Evolutionary conservation across 2,888 invertebrate genomes (phyloP).

Genomic region (Pristionchus entomophagus): DNA sequence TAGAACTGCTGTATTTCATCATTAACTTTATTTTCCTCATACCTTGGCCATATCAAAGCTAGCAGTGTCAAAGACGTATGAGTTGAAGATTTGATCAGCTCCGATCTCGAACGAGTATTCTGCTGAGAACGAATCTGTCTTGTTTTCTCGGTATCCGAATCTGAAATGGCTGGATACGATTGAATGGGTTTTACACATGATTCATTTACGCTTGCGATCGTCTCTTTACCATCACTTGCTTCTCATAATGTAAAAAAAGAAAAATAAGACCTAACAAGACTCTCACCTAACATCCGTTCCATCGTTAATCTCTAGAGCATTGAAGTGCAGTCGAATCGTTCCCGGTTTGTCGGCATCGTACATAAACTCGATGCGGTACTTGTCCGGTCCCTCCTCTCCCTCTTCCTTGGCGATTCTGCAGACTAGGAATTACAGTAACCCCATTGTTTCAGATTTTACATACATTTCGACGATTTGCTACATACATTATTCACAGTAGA

Average conservation of each 20-base stretch:
- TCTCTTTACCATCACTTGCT: too few relatives aligned
- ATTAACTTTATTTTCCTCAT: too few relatives aligned
- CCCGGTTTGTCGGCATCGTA: slow-evolving; percentile 96
- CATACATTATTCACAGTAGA: too few relatives aligned
- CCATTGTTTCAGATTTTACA: too few relatives aligned
- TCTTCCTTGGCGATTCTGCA: slow-evolving; percentile 50
- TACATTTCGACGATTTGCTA: too few relatives aligned
- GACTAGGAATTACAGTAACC: neutral
- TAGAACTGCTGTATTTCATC: too few relatives aligned
- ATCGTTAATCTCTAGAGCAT: slow-evolving; percentile 91
- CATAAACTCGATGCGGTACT: slow-evolving; percentile 95
- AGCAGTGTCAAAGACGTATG: slow-evolving; percentile 91
- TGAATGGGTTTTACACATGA: neutral
- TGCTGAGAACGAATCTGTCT: slow-evolving; percentile 81
- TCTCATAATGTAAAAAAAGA: too few relatives aligned
- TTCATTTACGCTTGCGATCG: too few relatives aligned
- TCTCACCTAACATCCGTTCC: slow-evolving; percentile 60
- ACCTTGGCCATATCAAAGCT: slow-evolving; percentile 80
- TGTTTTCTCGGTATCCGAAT: slow-evolving; percentile 32
- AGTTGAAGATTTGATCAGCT: slow-evolving; percentile 92
- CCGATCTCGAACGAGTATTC: slow-evolving; percentile 94
- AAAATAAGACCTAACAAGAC: too few relatives aligned
- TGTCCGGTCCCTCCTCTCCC: slow-evolving; percentile 47
- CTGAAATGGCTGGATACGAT: neutral
- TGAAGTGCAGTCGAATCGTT: slow-evolving; percentile 94